A percentile compares a stretch with the other conserved stretches of the same genome.
Conservation (phyloP, 2,888 invertebrate species). For the Nymphalis c-album region DNA sequence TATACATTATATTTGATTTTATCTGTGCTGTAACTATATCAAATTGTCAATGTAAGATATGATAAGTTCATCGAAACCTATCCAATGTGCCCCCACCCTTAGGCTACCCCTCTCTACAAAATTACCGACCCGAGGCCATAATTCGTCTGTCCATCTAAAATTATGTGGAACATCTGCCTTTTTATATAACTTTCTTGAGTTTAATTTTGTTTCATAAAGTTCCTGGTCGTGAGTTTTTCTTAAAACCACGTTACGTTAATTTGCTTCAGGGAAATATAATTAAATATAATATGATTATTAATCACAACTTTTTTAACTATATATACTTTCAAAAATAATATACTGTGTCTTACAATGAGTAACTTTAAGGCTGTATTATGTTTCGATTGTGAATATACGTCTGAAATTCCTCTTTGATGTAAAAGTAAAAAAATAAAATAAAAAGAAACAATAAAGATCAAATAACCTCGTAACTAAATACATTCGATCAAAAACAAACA, state of each 20-base stretch:
- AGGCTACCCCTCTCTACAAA: conserved; percentile 40
- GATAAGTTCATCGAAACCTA: neutral
- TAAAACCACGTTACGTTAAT: conserved; percentile 6
- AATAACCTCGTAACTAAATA: neutral
- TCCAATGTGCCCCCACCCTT: conserved; percentile 33
- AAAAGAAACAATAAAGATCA: neutral
- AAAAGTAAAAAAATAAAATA: neutral
- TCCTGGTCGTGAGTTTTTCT: conserved; percentile 18
- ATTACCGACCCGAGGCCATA: conserved; percentile 43
- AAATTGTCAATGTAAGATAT: neutral
- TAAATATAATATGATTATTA: no score
- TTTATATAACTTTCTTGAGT: conserved; percentile 35
- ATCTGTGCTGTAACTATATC: no score
- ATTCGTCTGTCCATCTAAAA: conserved; percentile 44
- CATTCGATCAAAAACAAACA: conserved; percentile 1
- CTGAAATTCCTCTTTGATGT: neutral
- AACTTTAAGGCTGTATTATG: no score
- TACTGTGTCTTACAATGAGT: no score
- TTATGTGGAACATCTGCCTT: conserved; percentile 42
- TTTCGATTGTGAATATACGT: no score
- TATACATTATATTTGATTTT: no score
- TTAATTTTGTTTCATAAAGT: conserved; percentile 35
- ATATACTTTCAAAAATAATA: no score
- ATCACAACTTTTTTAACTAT: no score
- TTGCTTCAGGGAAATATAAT: neutral